These are phyloP conservation scores for Pedetes capensis DNA, from an alignment of 2,113 vertebrate species.

Conservation along the genomic window DNA sequence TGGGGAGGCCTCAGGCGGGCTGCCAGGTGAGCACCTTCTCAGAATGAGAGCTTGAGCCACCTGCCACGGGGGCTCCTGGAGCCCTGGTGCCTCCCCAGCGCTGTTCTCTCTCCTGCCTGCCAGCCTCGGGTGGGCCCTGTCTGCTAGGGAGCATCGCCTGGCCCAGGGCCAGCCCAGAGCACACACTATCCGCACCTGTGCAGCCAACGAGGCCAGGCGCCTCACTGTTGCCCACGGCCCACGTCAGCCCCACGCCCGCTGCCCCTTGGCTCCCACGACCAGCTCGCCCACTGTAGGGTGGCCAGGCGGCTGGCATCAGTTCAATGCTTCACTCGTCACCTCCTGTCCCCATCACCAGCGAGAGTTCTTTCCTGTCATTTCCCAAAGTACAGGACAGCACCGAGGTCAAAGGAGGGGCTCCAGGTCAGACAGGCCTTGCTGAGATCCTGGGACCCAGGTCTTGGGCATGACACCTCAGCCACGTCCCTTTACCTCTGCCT, in stretches of 20 bases:
- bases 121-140: too few species aligned
- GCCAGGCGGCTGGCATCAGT: not conserved
- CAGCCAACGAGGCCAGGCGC: too few species aligned
- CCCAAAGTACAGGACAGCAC: not conserved
- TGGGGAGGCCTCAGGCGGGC: not conserved
- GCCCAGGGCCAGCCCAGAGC: not conserved
- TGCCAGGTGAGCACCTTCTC: not conserved
- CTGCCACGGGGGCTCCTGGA: too few species aligned
- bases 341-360: not conserved
- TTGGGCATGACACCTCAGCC: not conserved
- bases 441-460: not conserved
- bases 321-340: not conserved
- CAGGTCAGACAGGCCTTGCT: too few species aligned
- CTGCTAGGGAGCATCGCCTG: too few species aligned
- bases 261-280: not conserved
- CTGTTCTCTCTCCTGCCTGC: not conserved
- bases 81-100: not conserved
- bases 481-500: not conserved
- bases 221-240: not conserved
- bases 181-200: too few species aligned
- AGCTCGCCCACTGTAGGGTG: too few species aligned
- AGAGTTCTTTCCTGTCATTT: not conserved
- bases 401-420: rapidly evolving
- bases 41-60: not conserved
- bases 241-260: not conserved